Evolutionary conservation across 2,113 vertebrate species (phyloP), one percentile per base, ranked within the genome.

Genomic region (Boulengeromyrus knoepffleri): DNA sequence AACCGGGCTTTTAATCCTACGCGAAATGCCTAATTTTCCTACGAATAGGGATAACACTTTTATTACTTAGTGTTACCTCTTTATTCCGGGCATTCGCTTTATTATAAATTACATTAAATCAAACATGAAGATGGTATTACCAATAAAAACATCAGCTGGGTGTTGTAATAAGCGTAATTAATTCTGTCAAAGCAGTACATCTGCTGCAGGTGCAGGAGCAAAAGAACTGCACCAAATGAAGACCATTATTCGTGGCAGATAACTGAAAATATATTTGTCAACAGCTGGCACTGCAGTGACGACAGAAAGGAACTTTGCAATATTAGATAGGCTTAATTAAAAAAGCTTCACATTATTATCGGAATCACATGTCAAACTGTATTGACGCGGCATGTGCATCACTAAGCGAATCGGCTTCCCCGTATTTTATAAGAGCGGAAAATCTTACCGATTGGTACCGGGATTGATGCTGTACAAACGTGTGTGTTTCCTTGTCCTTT

Each of bases 361-460:
- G 85, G 49, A 10, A 87, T 21, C 9, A 89, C 15, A 62, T 45
- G 52, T 85, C 21, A 85, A 85, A 85, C n/a, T 56, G 56, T 2
- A 46, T n/a, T 62, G 27, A 53, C n/a, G 58, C 39, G 2, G 8
- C 24, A 46, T 5, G 21, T 9, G 10, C 42, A 47, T 21, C 39
- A 85, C 2, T 21, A 24, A 85, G 19, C 19, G 8, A 88, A 24
- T 66, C 27, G 17, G n/a, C 56, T 70, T n/a, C 50, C 21, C 39
- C 17, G 58, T 46, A 50, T 45, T 31, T 10, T 58, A 31, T 50
- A 85, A 85, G 83, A 85, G 15, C 1, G 52, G 24, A 80, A 85
- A 89, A 49, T 91, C 95, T 95, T 95, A 96, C 96, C 95, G 91
- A 92, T 24, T 90, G 77, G 74, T 46, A 90, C 90, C 46, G 88